A percentile compares a stretch with the other conserved stretches of the same genome.
phyloP scores from a whole-genome alignment of 2,113 vertebrate genomes.

The zebrafish (Danio rerio) region DNA sequence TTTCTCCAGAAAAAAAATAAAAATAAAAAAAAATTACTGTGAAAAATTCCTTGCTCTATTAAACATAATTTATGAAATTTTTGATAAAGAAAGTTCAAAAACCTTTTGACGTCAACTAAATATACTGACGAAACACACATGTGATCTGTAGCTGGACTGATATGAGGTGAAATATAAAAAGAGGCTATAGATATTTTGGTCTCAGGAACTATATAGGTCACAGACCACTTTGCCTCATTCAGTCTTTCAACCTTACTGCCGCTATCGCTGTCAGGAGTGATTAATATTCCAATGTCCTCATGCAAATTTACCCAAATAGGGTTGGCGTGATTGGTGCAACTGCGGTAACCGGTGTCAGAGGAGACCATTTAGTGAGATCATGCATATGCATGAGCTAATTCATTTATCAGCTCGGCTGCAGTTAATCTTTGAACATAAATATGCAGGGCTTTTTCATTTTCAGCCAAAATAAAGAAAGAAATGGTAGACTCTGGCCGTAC shows the following conservation, averaged over 20 bases:
- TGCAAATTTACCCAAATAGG: constrained; percentile 73
- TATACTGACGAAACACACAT: neutral
- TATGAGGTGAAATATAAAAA: constrained; percentile 8
- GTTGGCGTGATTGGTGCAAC: constrained; percentile 59
- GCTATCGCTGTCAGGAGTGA: constrained; percentile 73
- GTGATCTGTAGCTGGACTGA: constrained; percentile 46
- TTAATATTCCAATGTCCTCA: constrained; percentile 75
- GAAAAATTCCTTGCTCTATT: too few species aligned
- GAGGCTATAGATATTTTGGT: constrained; percentile 51
- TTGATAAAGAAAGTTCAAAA: too few species aligned
- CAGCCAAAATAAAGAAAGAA: constrained; percentile 3
- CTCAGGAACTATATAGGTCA: constrained; percentile 67
- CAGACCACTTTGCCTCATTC: constrained; percentile 66
- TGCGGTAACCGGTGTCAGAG: constrained; percentile 69
- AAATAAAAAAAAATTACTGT: too few species aligned
- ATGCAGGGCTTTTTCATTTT: constrained; percentile 60
- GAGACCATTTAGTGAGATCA: constrained; percentile 70
- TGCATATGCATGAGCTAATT: constrained; percentile 78
- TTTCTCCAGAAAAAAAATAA: too few species aligned
- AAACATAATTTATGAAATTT: too few species aligned
- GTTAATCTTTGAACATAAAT: constrained; percentile 68
- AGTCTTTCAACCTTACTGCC: constrained; percentile 61
- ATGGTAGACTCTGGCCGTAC: neutral
- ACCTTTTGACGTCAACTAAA: too few species aligned
- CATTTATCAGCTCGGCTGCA: constrained; percentile 71